These are phyloP conservation scores for Avahi laniger DNA, from an alignment of 2,797 vertebrate genomes.

Conservation along the genomic window DNA sequence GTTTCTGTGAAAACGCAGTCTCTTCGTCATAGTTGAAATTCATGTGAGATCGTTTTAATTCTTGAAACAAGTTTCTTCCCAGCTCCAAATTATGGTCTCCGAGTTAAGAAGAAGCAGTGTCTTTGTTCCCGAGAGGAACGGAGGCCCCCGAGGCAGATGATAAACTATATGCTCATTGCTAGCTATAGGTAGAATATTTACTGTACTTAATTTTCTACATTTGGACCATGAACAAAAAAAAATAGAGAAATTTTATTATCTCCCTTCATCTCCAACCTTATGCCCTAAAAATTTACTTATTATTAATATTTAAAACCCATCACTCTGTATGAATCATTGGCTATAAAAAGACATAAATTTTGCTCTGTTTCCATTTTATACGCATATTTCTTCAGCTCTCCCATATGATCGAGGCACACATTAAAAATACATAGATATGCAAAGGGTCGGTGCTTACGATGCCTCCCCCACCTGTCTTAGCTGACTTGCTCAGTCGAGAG, in stretches of 20 bases:
- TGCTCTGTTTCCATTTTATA: slow-evolving; percentile 35
- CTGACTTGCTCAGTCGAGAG: not conserved
- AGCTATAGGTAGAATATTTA: slow-evolving; percentile 22
- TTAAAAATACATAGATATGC: not conserved
- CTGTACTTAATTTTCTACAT: slow-evolving; percentile 52
- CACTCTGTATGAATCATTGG: slow-evolving; percentile 48
- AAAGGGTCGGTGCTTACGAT: not conserved
- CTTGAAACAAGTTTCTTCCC: slow-evolving; percentile 14
- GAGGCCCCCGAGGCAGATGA: not conserved
- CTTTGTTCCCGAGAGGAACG: not conserved
- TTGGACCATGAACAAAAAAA: not conserved
- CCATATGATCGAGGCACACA: not conserved
- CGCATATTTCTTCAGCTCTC: slow-evolving; percentile 23
- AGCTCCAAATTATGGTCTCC: slow-evolving; percentile 9
- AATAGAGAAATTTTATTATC: slow-evolving; percentile 12
- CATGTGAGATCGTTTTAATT: slow-evolving; percentile 16
- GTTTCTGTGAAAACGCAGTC: not conserved
- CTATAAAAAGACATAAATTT: slow-evolving; percentile 61
- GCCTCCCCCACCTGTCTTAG: not conserved
- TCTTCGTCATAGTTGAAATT: slow-evolving; percentile 16
- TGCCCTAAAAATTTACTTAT: slow-evolving; percentile 53
- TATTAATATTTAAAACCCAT: slow-evolving; percentile 69
- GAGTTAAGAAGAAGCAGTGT: not conserved
- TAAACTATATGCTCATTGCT: not conserved
- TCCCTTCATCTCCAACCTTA: slow-evolving; percentile 39